These are phyloP conservation scores for Stenurella melanura DNA, from an alignment of 2,888 invertebrate species.

Conservation along the genomic window DNA sequence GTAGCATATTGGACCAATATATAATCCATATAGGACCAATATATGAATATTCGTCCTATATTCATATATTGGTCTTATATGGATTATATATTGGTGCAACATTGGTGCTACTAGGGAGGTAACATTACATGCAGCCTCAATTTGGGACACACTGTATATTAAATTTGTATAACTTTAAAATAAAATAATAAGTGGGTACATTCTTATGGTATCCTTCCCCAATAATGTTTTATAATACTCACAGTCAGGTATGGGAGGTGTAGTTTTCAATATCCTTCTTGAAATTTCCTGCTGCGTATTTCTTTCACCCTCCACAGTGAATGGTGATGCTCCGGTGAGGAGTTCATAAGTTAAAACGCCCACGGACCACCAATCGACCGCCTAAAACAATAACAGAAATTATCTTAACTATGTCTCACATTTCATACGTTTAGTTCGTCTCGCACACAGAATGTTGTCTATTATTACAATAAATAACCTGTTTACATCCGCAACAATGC, in stretches of 20 bases:
- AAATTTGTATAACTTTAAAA: no score
- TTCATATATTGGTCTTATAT: no score
- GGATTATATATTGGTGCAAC: no score
- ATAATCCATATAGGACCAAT: no score
- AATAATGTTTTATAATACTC: conserved; percentile 51
- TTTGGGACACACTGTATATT: no score
- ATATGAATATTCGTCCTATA: no score
- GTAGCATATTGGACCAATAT: no score
- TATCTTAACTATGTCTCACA: neutral
- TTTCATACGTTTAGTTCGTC: neutral
- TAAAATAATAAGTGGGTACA: no score
- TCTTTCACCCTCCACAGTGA: conserved; percentile 95
- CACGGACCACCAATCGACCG: conserved; percentile 99
- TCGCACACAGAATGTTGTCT: neutral
- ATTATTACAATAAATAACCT: neutral
- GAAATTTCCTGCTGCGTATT: conserved; percentile 97
- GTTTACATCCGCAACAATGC: neutral
- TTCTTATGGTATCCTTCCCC: neutral
- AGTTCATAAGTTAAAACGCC: conserved; percentile 97
- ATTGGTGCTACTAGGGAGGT: no score
- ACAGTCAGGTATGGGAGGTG: conserved; percentile 91
- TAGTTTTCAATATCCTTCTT: conserved; percentile 88
- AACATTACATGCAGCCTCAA: no score
- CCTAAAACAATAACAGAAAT: conserved; percentile 76
- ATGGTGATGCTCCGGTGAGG: conserved; percentile 96